Percentiles rank a stretch among this genome's conserved stretches.
These are phyloP conservation scores for Rhagologus leucostigma DNA, from an alignment of 2,113 vertebrate species.

Conservation along the genomic window DNA sequence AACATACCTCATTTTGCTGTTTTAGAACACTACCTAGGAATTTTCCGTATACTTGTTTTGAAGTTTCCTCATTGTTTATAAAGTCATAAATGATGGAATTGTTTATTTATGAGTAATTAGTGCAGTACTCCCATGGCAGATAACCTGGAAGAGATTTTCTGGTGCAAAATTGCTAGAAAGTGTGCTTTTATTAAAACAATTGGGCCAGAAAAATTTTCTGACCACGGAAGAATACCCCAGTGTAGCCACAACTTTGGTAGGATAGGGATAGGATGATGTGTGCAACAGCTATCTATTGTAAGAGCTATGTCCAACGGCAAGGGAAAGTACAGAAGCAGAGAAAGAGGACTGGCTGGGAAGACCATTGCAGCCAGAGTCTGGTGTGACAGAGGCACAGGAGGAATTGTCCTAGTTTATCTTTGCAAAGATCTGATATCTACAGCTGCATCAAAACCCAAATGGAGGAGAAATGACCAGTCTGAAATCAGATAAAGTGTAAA, in stretches of 20 bases:
- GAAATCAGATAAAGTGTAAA: background rate
- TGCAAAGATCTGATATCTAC: background rate
- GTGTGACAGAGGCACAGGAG: background rate
- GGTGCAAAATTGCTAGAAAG: background rate
- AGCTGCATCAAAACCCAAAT: background rate
- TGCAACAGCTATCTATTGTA: background rate
- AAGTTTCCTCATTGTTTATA: conserved; percentile 41
- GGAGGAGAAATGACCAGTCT: background rate
- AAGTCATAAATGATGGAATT: conserved; percentile 27
- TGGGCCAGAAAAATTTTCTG: background rate
- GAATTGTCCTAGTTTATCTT: background rate
- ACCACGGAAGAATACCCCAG: background rate
- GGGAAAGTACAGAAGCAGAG: background rate
- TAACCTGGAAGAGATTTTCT: background rate
- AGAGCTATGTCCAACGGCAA: background rate
- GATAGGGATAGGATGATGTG: background rate
- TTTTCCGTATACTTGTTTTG: conserved; percentile 55
- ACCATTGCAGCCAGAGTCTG: background rate
- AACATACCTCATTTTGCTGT: conserved; percentile 31
- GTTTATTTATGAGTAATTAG: background rate
- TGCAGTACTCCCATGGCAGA: background rate
- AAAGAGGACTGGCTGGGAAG: background rate
- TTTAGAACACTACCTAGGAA: conserved; percentile 50
- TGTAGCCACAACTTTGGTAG: background rate
- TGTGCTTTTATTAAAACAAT: background rate